Evolutionary conservation across 2,888 invertebrate species (phyloP).

Genomic region (Caenorhabditis sinica): DNA sequence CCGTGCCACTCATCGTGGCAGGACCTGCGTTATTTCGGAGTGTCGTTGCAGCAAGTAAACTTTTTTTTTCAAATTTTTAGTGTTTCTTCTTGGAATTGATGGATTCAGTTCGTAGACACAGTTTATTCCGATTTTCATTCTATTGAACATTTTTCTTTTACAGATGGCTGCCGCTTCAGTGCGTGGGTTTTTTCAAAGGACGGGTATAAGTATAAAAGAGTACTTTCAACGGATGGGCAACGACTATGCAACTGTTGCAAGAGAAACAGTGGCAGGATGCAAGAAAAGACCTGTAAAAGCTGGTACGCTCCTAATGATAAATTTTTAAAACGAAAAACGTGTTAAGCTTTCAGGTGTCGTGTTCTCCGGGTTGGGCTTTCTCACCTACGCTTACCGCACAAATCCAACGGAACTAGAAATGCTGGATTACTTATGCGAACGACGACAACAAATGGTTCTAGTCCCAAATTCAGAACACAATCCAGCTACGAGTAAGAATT

Average conservation of each 20-base stretch:
- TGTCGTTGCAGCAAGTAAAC: slow-evolving; percentile 38
- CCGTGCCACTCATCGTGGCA: slow-evolving; percentile 35
- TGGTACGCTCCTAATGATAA: slow-evolving; percentile 18
- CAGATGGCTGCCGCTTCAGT: slow-evolving; percentile 63
- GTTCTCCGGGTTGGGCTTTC: slow-evolving; percentile 65
- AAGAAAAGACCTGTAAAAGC: slow-evolving; percentile 73
- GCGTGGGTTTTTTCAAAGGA: slow-evolving; percentile 65
- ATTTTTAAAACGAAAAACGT: neutral
- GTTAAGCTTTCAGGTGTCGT: slow-evolving; percentile 45
- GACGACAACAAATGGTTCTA: slow-evolving; percentile 76
- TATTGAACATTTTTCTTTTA: neutral
- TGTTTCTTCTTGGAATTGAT: neutral
- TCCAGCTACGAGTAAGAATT: slow-evolving; percentile 68
- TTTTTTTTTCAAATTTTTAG: slow-evolving; percentile 29
- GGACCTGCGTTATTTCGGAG: slow-evolving; percentile 56
- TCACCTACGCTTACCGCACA: slow-evolving; percentile 73
- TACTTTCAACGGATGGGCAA: slow-evolving; percentile 70
- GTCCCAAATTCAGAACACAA: slow-evolving; percentile 78
- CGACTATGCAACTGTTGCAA: slow-evolving; percentile 75
- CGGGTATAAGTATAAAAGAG: slow-evolving; percentile 62
- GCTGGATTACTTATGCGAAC: slow-evolving; percentile 70
- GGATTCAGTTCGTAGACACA: neutral
- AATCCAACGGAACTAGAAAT: slow-evolving; percentile 77
- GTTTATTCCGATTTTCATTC: neutral
- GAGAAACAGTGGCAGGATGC: slow-evolving; percentile 69